Percentiles rank a stretch among this genome's conserved stretches.
Evolutionary conservation across 2,797 vertebrate genomes (phyloP).

Genomic region (Alfaro cultratus): DNA sequence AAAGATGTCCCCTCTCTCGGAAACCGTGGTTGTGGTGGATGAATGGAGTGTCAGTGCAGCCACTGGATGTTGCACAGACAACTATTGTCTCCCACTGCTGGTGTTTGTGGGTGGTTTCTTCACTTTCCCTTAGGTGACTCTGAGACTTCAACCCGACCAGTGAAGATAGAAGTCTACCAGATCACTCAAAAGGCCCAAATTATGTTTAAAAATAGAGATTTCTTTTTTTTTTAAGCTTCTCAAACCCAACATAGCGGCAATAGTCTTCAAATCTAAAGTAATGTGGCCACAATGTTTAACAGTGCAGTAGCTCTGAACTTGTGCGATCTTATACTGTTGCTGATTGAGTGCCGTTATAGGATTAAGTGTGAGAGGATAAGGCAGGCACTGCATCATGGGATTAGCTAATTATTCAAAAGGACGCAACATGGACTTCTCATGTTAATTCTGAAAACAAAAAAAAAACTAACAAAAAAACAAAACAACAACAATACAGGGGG

Average conservation of each 20-base stretch:
- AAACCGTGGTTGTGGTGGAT: slow-evolving; percentile 70
- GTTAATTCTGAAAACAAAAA: slow-evolving; percentile 27
- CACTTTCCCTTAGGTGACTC: slow-evolving; percentile 50
- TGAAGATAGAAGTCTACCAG: slow-evolving; percentile 19
- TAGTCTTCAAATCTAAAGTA: slow-evolving; percentile 9
- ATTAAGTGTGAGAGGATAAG: slow-evolving; percentile 74
- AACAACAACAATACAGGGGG: no score
- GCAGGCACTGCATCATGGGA: slow-evolving; percentile 45
- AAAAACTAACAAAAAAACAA: no score
- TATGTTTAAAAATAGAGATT: neutral
- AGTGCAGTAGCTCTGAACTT: slow-evolving; percentile 12
- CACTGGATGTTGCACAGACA: slow-evolving; percentile 68
- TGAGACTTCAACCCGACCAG: slow-evolving; percentile 29
- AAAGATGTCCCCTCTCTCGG: slow-evolving; percentile 70
- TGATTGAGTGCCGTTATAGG: slow-evolving; percentile 55
- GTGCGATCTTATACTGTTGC: slow-evolving; percentile 13
- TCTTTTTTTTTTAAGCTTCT: neutral
- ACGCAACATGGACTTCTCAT: slow-evolving; percentile 11
- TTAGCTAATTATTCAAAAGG: slow-evolving; percentile 73
- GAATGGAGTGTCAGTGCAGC: slow-evolving; percentile 72
- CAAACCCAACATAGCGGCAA: neutral
- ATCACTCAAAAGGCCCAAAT: slow-evolving; percentile 13
- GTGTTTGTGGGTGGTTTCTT: slow-evolving; percentile 51
- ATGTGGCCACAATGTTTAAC: slow-evolving; percentile 10
- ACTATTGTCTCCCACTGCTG: slow-evolving; percentile 72